Evolutionary conservation across 2,888 invertebrate species (phyloP).

Genomic region (Scaptomyza reducta): DNA sequence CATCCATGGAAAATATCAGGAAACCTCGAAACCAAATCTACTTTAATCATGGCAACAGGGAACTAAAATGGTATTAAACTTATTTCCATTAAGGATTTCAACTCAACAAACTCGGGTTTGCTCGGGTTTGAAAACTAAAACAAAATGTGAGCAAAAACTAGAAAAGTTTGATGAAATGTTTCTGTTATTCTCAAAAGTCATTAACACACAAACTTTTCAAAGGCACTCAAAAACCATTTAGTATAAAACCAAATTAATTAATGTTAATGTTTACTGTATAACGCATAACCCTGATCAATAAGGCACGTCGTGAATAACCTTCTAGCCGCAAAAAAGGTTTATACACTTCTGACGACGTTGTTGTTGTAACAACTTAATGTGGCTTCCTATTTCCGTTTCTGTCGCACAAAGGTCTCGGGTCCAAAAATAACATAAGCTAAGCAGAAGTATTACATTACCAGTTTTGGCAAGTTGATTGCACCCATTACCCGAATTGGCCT

Average conservation of each 20-base stretch:
- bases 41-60: neutral
- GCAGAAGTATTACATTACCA: slow-evolving; percentile 51
- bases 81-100: slow-evolving; percentile 27
- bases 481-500: slow-evolving; percentile 59
- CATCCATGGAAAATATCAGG: no score
- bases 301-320: no score
- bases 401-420: slow-evolving; percentile 22
- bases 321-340: neutral
- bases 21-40: neutral
- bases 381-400: slow-evolving; percentile 74
- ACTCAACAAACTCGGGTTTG: slow-evolving; percentile 15
- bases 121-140: neutral
- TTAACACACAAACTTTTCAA: neutral
- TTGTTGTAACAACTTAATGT: slow-evolving; percentile 21
- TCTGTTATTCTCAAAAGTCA: neutral
- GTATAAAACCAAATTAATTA: no score
- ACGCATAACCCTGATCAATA: neutral
- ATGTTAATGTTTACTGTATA: no score
- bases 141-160: neutral
- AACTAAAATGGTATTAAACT: slow-evolving; percentile 11
- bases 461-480: slow-evolving; percentile 52
- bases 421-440: slow-evolving; percentile 14
- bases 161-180: neutral
- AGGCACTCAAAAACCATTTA: neutral
- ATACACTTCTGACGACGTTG: slow-evolving; percentile 28